A percentile compares a stretch with the other conserved stretches of the same genome.
Evolutionary conservation across 2,113 vertebrate species (phyloP).

Genomic region (Dicerorhinus sumatrensis): DNA sequence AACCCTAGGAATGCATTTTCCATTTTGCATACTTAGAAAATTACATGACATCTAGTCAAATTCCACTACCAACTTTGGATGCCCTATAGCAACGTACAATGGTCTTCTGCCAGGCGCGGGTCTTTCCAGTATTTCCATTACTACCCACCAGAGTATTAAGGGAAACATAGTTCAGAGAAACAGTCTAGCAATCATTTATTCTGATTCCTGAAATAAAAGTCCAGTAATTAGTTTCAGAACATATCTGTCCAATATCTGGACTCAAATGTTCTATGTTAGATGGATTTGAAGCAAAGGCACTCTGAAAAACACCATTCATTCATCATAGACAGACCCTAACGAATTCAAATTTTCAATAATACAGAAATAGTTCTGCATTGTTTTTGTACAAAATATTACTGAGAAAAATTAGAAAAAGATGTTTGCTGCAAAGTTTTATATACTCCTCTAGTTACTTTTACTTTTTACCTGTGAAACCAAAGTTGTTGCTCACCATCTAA

Average conservation of each 20-base stretch:
- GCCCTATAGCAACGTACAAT: no score
- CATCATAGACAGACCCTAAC: background rate
- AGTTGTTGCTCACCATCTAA: background rate
- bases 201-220: background rate
- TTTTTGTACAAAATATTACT: background rate
- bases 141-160: background rate
- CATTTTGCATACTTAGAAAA: background rate
- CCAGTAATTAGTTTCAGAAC: background rate
- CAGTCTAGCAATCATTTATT: background rate
- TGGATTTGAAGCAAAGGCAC: background rate
- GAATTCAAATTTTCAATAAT: background rate
- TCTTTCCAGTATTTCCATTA: background rate
- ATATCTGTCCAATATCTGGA: background rate
- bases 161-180: background rate
- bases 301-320: background rate
- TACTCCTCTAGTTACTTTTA: background rate
- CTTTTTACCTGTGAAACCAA: background rate
- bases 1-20: background rate
- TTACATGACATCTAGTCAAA: background rate
- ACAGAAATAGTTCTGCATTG: background rate
- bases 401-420: background rate
- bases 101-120: background rate
- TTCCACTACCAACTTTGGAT: background rate
- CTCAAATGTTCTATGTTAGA: background rate
- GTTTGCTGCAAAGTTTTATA: background rate